Percentiles rank a stretch among this genome's conserved stretches.
Evolutionary conservation across 2,888 invertebrate species (phyloP).

Genomic region (Agrochola lychnidis): DNA sequence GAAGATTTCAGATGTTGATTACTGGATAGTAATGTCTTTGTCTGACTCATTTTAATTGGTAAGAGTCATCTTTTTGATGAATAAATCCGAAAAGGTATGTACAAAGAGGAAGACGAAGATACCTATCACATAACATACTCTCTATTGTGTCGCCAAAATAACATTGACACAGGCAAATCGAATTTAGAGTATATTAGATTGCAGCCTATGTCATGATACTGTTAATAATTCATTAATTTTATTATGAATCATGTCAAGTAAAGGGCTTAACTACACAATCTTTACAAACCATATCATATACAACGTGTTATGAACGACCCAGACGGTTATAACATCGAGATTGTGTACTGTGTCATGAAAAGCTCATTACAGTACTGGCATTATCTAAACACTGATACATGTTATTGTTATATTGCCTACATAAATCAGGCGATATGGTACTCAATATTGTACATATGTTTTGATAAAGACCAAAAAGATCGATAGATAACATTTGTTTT

Average conservation of each 20-base stretch:
- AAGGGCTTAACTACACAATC: slow-evolving; percentile 12
- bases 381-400: slow-evolving; percentile 30
- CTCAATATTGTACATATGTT: slow-evolving; percentile 22
- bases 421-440: slow-evolving; percentile 32
- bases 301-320: slow-evolving; percentile 49
- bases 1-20: slow-evolving; percentile 36
- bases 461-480: slow-evolving; percentile 19
- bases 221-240: background rate
- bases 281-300: slow-evolving; percentile 43
- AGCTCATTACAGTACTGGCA: slow-evolving; percentile 48
- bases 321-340: slow-evolving; percentile 24
- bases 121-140: background rate
- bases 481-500: slow-evolving; percentile 18
- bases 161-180: background rate
- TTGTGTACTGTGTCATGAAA: slow-evolving; percentile 46
- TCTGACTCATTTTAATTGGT: background rate
- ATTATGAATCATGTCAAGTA: slow-evolving; percentile 3
- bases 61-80: background rate
- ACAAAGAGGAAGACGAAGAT: no score
- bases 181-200: background rate
- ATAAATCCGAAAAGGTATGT: background rate
- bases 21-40: slow-evolving; percentile 7
- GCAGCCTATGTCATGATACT: background rate
- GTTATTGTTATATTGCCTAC: slow-evolving; percentile 30
- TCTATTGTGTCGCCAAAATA: background rate